phyloP scores from a whole-genome alignment of 2,113 vertebrate genomes.

The Platysternon megacephalum region DNA sequence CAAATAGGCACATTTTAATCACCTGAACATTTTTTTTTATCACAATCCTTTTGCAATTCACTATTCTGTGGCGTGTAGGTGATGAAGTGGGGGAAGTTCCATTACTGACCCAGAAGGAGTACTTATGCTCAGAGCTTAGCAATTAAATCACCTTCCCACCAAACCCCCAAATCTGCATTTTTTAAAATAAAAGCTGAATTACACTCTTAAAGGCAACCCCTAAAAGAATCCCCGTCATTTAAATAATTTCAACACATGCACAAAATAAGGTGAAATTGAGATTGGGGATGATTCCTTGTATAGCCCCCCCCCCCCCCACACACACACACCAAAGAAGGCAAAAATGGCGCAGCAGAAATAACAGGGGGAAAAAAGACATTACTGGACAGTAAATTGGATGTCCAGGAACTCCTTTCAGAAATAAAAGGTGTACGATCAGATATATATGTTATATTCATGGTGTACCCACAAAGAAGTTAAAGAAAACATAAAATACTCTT shows the following conservation, averaged over 20 bases:
- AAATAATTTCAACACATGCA: not conserved
- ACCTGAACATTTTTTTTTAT: slow-evolving; percentile 34
- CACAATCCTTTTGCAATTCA: slow-evolving; percentile 15
- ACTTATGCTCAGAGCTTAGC: not conserved
- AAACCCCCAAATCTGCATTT: not conserved
- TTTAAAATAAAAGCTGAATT: not conserved
- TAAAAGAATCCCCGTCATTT: not conserved
- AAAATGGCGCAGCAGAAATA: not conserved
- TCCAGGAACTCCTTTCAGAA: not conserved
- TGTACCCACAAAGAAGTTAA: not conserved
- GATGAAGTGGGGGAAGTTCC: not conserved
- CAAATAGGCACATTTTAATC: slow-evolving; percentile 66
- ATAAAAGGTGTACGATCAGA: fast-evolving
- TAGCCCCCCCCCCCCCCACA: too few species aligned
- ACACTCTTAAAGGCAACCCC: not conserved
- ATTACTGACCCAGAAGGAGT: not conserved
- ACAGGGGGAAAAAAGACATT: not conserved
- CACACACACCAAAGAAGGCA: not conserved
- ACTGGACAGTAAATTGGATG: not conserved
- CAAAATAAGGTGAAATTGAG: not conserved
- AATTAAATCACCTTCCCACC: not conserved
- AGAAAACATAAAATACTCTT: not conserved
- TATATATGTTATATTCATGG: not conserved
- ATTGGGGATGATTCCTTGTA: fast-evolving
- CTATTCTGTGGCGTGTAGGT: not conserved